Evolutionary conservation across 1,140 invertebrate genomes (phyloP).

Genomic region (Gonatopus flavifemur): DNA sequence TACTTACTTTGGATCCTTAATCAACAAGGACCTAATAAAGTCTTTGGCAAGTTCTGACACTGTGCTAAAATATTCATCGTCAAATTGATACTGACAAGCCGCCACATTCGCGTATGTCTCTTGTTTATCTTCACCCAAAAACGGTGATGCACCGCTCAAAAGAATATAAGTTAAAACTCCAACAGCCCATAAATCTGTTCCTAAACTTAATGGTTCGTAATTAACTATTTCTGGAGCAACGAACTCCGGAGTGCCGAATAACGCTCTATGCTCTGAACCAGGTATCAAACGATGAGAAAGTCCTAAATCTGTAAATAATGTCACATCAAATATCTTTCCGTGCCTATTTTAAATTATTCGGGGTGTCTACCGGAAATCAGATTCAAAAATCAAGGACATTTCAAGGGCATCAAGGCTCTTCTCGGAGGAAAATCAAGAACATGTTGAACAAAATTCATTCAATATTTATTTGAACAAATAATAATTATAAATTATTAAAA

Average conservation of each 20-base stretch:
- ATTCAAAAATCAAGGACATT: too few relatives aligned
- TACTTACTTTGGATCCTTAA: conserved; percentile 63
- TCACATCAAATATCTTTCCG: too few relatives aligned
- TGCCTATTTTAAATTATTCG: too few relatives aligned
- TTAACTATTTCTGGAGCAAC: conserved; percentile 71
- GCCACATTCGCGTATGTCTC: conserved; percentile 69
- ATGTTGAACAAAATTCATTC: too few relatives aligned
- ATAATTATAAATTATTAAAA: too few relatives aligned
- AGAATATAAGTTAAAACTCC: conserved; percentile 71
- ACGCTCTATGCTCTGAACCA: conserved; percentile 58
- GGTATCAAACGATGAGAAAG: conserved; percentile 62
- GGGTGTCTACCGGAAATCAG: too few relatives aligned
- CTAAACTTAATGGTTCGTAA: conserved; percentile 68
- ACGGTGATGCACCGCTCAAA: conserved; percentile 67
- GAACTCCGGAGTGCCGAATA: conserved; percentile 66
- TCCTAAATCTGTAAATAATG: conserved; percentile 63
- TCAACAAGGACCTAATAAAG: conserved; percentile 63
- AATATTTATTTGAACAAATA: too few relatives aligned
- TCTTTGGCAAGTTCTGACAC: conserved; percentile 64
- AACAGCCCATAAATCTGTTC: conserved; percentile 73
- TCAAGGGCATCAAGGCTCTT: too few relatives aligned
- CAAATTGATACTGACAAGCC: conserved; percentile 67
- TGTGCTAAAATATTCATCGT: conserved; percentile 64
- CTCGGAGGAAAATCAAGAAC: too few relatives aligned
- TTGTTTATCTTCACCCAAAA: conserved; percentile 69